Evolutionary conservation across 2,797 vertebrate species (phyloP).

Genomic region (Setipinna tenuifilis): DNA sequence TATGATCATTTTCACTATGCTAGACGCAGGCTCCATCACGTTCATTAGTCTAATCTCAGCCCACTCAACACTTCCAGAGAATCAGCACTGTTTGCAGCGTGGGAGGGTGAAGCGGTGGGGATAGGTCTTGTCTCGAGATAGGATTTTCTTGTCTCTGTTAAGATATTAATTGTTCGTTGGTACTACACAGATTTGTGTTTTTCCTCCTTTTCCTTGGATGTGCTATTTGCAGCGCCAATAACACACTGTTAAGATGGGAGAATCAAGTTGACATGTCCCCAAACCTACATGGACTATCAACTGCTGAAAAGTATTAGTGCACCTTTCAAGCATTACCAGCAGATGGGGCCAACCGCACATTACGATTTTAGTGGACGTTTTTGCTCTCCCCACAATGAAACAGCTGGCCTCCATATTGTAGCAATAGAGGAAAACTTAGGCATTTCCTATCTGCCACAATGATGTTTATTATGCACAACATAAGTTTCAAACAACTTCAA

Average conservation of each 20-base stretch:
- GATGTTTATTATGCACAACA: no score
- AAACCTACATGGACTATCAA: background rate
- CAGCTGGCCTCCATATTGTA: background rate
- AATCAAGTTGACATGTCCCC: background rate
- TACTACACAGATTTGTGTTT: background rate
- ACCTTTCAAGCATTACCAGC: background rate
- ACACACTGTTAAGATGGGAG: no score
- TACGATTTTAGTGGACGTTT: background rate
- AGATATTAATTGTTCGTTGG: background rate
- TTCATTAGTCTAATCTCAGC: slow-evolving; percentile 25
- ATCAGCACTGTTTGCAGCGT: background rate
- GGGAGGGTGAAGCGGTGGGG: background rate
- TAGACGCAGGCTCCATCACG: background rate
- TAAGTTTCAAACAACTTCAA: no score
- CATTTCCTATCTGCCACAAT: no score
- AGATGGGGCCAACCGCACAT: background rate
- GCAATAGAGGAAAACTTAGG: no score
- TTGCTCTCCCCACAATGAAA: background rate
- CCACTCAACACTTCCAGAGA: slow-evolving; percentile 8
- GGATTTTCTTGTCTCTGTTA: background rate
- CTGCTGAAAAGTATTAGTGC: background rate
- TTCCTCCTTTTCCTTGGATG: background rate
- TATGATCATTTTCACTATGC: slow-evolving; percentile 5
- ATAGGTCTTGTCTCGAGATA: background rate
- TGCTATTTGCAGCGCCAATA: no score